phyloP scores from a whole-genome alignment of 2,888 invertebrate genomes.

The Dolomedes plantarius region DNA sequence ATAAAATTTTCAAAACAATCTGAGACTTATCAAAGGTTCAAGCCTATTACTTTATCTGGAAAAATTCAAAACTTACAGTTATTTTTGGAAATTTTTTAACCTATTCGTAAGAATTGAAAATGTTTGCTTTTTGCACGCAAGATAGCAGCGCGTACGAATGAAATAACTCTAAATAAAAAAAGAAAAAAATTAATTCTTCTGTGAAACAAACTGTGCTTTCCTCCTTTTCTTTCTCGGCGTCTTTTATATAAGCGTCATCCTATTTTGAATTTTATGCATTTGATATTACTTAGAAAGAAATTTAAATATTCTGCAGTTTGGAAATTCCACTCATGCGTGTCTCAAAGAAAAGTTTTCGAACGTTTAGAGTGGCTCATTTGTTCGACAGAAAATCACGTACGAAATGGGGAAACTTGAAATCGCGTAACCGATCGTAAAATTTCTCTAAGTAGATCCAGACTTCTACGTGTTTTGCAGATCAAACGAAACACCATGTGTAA shows the following conservation, averaged over 20 bases:
- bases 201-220: background rate
- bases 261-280: background rate
- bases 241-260: background rate
- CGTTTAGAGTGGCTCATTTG: constrained; percentile 19
- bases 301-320: background rate
- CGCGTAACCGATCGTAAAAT: constrained; percentile 28
- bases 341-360: constrained; percentile 15
- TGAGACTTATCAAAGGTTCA: too few relatives aligned
- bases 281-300: constrained; percentile 11
- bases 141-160: background rate
- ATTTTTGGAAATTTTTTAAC: background rate
- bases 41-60: background rate
- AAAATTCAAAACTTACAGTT: background rate
- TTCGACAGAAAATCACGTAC: constrained; percentile 14
- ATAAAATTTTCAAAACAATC: too few relatives aligned
- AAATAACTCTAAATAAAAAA: background rate
- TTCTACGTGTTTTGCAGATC: constrained; percentile 32
- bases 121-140: background rate
- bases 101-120: background rate
- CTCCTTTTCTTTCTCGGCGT: background rate
- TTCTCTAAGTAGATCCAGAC: background rate
- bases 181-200: background rate
- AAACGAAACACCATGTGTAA: background rate
- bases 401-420: constrained; percentile 3
- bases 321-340: background rate